These are phyloP conservation scores for Lasioglossum morio DNA, from an alignment of 2,888 invertebrate genomes.

Conservation along the genomic window DNA sequence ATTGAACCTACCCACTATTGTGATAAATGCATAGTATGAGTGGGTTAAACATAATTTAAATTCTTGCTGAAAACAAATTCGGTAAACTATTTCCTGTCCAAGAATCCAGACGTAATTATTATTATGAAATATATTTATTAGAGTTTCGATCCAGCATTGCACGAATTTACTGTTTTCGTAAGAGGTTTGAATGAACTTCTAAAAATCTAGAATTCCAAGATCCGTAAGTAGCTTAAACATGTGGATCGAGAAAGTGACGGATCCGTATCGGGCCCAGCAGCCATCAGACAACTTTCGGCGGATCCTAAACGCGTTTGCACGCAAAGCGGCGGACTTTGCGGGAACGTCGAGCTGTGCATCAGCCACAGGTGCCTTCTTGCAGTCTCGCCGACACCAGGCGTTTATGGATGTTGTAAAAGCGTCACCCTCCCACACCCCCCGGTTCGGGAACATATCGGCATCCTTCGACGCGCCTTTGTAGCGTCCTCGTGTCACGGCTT, in stretches of 20 bases:
- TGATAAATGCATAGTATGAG: too few species aligned
- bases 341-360: constrained; percentile 49
- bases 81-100: too few species aligned
- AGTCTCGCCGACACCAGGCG: constrained; percentile 50
- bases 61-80: too few species aligned
- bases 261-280: background rate
- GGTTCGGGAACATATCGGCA: constrained; percentile 38
- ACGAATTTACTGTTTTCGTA: too few species aligned
- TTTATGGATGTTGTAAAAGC: constrained; percentile 65
- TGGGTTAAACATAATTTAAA: too few species aligned
- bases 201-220: background rate
- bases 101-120: too few species aligned
- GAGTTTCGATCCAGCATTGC: too few species aligned
- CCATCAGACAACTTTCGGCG: constrained; percentile 35
- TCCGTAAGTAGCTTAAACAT: background rate
- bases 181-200: too few species aligned
- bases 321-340: constrained; percentile 52
- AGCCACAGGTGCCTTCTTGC: constrained; percentile 69
- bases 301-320: constrained; percentile 47
- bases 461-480: constrained; percentile 43
- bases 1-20: too few species aligned
- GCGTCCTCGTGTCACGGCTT: constrained; percentile 33
- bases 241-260: background rate
- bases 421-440: constrained; percentile 27
- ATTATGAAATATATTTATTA: too few species aligned